Evolutionary conservation across 2,888 invertebrate species (phyloP).

Genomic region (Cenopis cana): DNA sequence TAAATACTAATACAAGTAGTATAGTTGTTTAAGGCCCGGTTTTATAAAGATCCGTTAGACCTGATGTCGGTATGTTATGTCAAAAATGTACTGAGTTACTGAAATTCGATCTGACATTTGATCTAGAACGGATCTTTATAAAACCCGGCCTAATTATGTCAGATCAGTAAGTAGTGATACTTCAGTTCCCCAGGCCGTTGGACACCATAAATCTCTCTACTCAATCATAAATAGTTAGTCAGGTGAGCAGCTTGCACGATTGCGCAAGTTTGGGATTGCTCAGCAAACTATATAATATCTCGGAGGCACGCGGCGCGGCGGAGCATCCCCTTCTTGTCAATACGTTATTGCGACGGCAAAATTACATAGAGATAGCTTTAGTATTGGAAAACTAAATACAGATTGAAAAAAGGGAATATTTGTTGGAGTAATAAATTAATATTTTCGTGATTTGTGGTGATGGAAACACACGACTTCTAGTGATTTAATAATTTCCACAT

Average conservation of each 20-base stretch:
- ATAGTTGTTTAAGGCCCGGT: no score
- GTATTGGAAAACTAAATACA: neutral
- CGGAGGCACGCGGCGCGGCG: neutral
- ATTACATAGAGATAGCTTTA: neutral
- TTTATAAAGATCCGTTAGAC: no score
- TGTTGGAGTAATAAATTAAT: neutral
- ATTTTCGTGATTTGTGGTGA: neutral
- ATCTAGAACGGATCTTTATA: no score
- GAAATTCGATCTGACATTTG: no score
- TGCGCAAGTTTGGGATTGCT: conserved; percentile 8
- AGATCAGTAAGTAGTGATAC: no score
- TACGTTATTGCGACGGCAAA: neutral
- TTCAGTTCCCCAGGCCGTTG: neutral
- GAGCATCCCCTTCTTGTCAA: neutral
- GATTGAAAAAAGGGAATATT: neutral
- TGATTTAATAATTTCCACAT: neutral
- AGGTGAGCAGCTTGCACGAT: conserved; percentile 16
- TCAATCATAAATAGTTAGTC: neutral
- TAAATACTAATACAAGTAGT: no score
- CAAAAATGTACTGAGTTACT: no score
- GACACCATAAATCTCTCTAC: conserved; percentile 1
- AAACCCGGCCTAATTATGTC: no score
- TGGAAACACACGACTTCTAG: neutral
- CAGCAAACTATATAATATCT: conserved; percentile 3
- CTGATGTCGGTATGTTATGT: no score